These are phyloP conservation scores for Hemicentrotus pulcherrimus DNA, from an alignment of 35 echinoderm and acorn worm species.

Conservation along the genomic window DNA sequence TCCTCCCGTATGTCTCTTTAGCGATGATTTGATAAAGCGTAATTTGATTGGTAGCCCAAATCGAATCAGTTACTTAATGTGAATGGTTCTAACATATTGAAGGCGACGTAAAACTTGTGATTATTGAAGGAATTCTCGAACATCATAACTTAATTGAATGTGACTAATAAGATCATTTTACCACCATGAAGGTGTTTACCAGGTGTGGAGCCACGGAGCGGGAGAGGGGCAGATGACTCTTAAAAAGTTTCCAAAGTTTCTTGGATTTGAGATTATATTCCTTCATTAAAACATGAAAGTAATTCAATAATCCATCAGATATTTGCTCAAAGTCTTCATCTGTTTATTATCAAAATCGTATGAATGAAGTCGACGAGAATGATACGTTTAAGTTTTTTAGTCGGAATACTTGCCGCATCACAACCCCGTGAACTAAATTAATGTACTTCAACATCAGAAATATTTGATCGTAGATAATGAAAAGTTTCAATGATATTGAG, in stretches of 20 bases:
- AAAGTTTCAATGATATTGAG: no score
- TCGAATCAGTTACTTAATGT: neutral
- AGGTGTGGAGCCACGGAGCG: neutral
- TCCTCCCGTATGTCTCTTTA: neutral
- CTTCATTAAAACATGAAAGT: neutral
- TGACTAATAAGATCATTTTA: slow-evolving; percentile 14
- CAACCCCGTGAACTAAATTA: no score
- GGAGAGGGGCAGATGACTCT: neutral
- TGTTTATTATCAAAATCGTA: neutral
- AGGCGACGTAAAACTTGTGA: slow-evolving; percentile 16
- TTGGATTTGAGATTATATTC: neutral
- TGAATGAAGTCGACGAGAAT: neutral
- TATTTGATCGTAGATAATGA: no score
- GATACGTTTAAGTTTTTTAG: neutral
- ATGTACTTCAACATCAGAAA: no score
- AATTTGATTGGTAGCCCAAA: neutral
- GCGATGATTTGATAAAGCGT: neutral
- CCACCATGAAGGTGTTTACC: slow-evolving; percentile 8
- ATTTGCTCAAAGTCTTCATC: neutral
- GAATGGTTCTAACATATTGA: slow-evolving; percentile 12
- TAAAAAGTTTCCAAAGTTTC: neutral
- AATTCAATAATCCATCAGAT: neutral
- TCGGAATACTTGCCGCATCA: no score
- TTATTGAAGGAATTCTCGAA: neutral
- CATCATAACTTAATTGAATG: slow-evolving; percentile 5